Base-by-base conservation (phyloP, 2,797 vertebrate genomes). In the Sebastes goodei region DNA sequence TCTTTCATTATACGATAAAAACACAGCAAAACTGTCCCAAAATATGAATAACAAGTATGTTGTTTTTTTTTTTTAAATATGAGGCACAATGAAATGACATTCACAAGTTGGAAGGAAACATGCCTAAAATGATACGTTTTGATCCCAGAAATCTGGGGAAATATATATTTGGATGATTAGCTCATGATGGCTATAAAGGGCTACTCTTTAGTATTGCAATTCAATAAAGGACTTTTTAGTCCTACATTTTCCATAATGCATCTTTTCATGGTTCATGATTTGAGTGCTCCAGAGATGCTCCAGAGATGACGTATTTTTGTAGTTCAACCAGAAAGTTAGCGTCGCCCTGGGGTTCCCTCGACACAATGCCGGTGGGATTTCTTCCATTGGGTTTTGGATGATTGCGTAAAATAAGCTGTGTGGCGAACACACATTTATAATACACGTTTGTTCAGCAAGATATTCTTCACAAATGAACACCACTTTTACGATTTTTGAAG, bases 81-180 rank as follows among this genome's bases (percentile, higher is more conserved):
- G 12, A 86, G 23, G 20, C 66, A 72, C 76, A 30, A 59, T 73
- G 11, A 71, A 71, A 78, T 46, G n/a, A 83, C 57, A 61, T 71
- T 71, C 27, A 79, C 21, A 76, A 42, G 20, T 0, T 17, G 59
- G 46, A 35, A 71, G 14, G 74, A 62, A 56, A 63, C 63, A 27
- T 2, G 10, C 12, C 12, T 33, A 35, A 52, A 56, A 76, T 20
- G 6, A 75, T 20, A 21, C 0, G 2, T 63, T 69, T 66, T 42
- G 30, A 70, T 53, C 17, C 11, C n/a, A 23, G 15, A n/a, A 3
- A 60, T 59, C 10, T 9, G 32, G 30, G 29, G 3, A 30, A 57
- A 38, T 52, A 55, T 7, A 53, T 6, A 23, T 33, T 42, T 23
- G 25, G 5, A 3, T 33, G 15, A 53, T 60, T 17, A 65, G 9